These are phyloP conservation scores for Cataglyphis hispanica DNA, from an alignment of 1,140 invertebrate genomes.

Conservation along the genomic window DNA sequence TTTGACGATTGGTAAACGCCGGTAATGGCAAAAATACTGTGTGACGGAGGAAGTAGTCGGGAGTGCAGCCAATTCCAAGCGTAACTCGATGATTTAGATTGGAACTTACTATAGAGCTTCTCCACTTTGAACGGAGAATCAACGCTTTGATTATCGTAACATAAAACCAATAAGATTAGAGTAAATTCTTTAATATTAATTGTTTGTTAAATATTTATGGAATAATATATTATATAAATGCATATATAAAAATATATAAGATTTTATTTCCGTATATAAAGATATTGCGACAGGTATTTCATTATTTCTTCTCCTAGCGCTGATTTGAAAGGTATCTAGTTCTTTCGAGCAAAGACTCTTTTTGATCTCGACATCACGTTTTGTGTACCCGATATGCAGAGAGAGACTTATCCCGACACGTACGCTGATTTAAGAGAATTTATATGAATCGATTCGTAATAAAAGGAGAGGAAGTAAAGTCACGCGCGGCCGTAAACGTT, in stretches of 20 bases:
- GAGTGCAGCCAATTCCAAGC: slow-evolving; percentile 14
- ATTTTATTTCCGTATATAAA: neutral
- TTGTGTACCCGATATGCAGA: slow-evolving; percentile 26
- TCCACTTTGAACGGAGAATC: neutral
- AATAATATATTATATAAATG: neutral
- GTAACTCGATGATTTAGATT: slow-evolving; percentile 26
- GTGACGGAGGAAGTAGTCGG: neutral
- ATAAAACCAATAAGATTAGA: neutral
- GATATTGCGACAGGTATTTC: neutral
- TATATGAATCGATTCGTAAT: slow-evolving; percentile 40
- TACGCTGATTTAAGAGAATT: slow-evolving; percentile 62
- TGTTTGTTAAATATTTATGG: neutral
- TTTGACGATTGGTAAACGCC: slow-evolving; percentile 23
- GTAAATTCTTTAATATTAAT: neutral
- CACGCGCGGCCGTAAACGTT: slow-evolving; percentile 55
- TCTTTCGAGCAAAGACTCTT: slow-evolving; percentile 8
- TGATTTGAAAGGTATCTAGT: slow-evolving; percentile 1
- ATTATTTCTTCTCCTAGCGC: neutral
- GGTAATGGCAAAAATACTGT: slow-evolving; percentile 39
- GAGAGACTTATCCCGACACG: slow-evolving; percentile 56
- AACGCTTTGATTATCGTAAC: slow-evolving; percentile 20
- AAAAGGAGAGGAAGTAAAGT: slow-evolving; percentile 20
- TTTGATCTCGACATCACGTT: slow-evolving; percentile 39
- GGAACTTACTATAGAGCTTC: neutral
- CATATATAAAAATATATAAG: neutral